Percentiles rank a stretch among this genome's conserved stretches.
These are phyloP conservation scores for Sinotaia quadrata DNA, from an alignment of 2,888 invertebrate genomes.

Conservation along the genomic window DNA sequence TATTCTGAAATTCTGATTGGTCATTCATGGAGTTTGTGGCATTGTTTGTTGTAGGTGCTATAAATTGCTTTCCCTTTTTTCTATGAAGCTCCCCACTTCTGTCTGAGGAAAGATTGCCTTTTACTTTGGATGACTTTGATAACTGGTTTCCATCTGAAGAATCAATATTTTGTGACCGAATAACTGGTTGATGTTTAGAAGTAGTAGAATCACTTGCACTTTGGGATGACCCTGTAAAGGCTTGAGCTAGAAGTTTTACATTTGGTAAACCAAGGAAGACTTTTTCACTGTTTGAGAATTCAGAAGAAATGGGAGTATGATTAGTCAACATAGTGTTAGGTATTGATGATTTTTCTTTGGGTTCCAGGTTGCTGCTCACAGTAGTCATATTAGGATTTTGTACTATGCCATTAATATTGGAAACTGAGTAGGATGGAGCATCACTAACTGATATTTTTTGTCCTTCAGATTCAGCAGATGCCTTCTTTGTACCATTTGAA, in stretches of 20 bases:
- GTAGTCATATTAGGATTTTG: too few species aligned
- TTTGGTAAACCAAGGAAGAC: conserved; percentile 35
- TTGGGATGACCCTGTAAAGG: conserved; percentile 32
- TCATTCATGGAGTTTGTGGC: neutral
- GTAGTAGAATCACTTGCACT: neutral
- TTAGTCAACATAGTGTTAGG: too few species aligned
- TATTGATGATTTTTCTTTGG: too few species aligned
- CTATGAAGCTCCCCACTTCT: neutral
- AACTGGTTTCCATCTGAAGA: conserved; percentile 11
- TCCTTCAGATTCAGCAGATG: neutral
- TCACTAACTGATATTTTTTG: neutral
- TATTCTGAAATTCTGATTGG: conserved; percentile 18
- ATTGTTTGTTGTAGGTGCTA: neutral
- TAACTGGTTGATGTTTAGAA: conserved; percentile 18
- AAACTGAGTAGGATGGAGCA: too few species aligned
- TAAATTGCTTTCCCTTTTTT: too few species aligned
- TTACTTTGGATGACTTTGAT: conserved; percentile 19
- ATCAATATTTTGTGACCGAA: conserved; percentile 14
- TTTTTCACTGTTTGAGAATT: conserved; percentile 2
- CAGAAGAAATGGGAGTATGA: conserved; percentile 3
- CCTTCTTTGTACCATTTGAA: too few species aligned
- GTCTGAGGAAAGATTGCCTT: conserved; percentile 1
- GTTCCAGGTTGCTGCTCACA: too few species aligned
- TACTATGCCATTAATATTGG: too few species aligned
- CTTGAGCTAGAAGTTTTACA: conserved; percentile 37